Evolutionary conservation across 2,797 vertebrate species (phyloP).

Genomic region (Poeciliopsis paucimaculata): DNA sequence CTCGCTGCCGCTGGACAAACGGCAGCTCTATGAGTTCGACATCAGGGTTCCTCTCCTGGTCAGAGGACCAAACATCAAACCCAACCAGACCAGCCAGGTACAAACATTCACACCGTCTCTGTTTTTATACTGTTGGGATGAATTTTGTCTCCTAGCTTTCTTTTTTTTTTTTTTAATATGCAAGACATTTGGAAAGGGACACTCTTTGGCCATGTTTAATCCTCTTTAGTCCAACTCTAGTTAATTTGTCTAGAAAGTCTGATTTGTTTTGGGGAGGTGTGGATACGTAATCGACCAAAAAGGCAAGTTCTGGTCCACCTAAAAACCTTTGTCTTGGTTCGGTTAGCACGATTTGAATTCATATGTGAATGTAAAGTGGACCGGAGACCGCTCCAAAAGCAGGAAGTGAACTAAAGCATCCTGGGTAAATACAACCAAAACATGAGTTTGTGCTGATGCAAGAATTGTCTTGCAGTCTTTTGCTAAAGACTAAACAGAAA

Average conservation of each 20-base stretch:
- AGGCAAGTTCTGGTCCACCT: neutral
- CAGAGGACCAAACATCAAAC: constrained; percentile 92
- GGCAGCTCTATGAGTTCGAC: constrained; percentile 97
- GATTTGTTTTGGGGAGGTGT: too few relatives aligned
- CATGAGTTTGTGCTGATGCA: too few relatives aligned
- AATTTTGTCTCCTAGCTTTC: neutral
- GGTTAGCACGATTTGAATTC: neutral
- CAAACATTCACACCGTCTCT: neutral
- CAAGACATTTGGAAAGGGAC: too few relatives aligned
- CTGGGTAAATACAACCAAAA: neutral
- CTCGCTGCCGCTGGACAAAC: constrained; percentile 95
- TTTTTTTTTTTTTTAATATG: too few relatives aligned
- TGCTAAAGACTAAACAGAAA: too few relatives aligned
- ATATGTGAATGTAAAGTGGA: neutral
- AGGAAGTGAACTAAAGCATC: neutral
- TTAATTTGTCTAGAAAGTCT: too few relatives aligned
- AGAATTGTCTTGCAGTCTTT: too few relatives aligned
- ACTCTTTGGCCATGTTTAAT: too few relatives aligned
- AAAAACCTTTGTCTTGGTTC: too few relatives aligned
- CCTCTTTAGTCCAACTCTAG: too few relatives aligned
- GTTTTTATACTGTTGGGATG: neutral
- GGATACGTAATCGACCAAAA: neutral
- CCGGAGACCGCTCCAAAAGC: neutral
- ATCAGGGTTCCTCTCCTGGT: constrained; percentile 95
- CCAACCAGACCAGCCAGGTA: constrained; percentile 93